Evolutionary conservation across 2,888 invertebrate species (phyloP).

Genomic region (Limnephilus auricula): DNA sequence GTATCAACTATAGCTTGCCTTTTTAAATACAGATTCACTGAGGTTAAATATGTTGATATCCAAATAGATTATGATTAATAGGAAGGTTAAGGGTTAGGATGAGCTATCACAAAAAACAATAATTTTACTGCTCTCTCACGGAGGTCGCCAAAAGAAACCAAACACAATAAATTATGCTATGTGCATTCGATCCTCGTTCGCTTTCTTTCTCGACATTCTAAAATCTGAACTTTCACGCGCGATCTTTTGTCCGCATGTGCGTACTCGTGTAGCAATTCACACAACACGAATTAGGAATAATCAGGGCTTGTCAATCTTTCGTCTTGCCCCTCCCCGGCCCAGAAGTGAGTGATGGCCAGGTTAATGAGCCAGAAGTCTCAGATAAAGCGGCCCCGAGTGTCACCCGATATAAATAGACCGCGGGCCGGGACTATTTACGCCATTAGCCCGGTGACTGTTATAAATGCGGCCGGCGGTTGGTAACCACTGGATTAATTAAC

Average conservation of each 20-base stretch:
- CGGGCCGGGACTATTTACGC: conserved; percentile 46
- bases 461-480: conserved; percentile 42
- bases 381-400: conserved; percentile 63
- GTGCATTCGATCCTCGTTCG: background rate
- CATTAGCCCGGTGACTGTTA: conserved; percentile 51
- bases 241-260: background rate
- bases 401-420: conserved; percentile 63
- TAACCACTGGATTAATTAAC: conserved; percentile 40
- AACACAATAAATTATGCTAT: background rate
- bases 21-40: no score
- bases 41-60: no score
- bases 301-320: conserved; percentile 63
- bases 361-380: conserved; percentile 66
- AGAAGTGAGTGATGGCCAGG: conserved; percentile 65
- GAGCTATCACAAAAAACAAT: background rate
- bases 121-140: background rate
- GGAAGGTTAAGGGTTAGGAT: no score
- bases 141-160: background rate
- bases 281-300: conserved; percentile 57
- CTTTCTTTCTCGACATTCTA: background rate
- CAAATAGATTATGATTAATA: no score
- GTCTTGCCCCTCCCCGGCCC: conserved; percentile 53
- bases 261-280: conserved; percentile 9
- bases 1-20: no score
- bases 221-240: background rate